phyloP scores from a whole-genome alignment of 2,888 invertebrate species.

The Epinotia ramella region DNA sequence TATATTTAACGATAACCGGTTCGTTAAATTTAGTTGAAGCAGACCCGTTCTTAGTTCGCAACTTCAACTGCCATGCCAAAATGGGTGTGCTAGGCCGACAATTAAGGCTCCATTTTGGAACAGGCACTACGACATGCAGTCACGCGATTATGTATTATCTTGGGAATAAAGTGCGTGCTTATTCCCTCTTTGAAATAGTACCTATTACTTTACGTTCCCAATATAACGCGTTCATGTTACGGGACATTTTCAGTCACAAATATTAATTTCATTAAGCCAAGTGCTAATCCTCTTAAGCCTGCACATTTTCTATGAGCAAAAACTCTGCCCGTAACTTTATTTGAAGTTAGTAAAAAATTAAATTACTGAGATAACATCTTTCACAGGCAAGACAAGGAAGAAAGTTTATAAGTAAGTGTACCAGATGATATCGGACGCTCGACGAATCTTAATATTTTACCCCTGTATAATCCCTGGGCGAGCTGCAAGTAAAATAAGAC shows the following conservation, averaged over 20 bases:
- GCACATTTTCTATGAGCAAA: constrained; percentile 12
- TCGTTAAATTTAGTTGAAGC: neutral
- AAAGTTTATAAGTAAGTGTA: constrained; percentile 43
- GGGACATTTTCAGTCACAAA: no score
- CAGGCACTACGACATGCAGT: neutral
- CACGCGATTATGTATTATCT: constrained; percentile 6
- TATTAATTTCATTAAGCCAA: neutral
- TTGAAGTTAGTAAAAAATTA: constrained; percentile 28
- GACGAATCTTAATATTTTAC: constrained; percentile 42
- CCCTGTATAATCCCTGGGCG: constrained; percentile 9
- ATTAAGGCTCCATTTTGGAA: neutral
- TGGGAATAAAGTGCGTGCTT: constrained; percentile 5
- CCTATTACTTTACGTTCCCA: no score
- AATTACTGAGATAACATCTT: constrained; percentile 42
- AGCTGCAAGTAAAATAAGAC: constrained; percentile 21
- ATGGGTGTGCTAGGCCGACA: neutral
- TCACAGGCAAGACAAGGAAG: constrained; percentile 19
- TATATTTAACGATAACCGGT: neutral
- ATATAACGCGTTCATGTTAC: no score
- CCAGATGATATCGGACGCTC: constrained; percentile 39
- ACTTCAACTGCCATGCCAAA: neutral
- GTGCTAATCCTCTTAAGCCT: constrained; percentile 5
- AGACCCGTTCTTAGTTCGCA: neutral
- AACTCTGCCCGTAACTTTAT: constrained; percentile 35
- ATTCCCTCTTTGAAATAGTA: neutral